Conservation (phyloP, 2,888 invertebrate genomes). For the Euproctis similis region DNA sequence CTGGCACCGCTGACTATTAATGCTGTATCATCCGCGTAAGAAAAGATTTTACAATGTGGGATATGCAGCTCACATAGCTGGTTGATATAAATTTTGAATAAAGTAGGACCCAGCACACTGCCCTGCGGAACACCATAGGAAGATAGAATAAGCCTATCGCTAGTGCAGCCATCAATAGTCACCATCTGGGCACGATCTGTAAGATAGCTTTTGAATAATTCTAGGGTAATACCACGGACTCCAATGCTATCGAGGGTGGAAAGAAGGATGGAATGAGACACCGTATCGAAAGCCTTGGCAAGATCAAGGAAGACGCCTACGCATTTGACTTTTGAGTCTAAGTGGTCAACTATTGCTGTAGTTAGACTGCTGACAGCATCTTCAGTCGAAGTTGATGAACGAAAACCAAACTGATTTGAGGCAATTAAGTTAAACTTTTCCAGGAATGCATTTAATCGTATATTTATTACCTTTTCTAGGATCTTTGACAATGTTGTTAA, state of each 20-base stretch:
- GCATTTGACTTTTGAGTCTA: neutral
- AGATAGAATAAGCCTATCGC: no score
- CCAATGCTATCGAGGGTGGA: no score
- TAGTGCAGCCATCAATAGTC: neutral
- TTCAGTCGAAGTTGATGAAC: neutral
- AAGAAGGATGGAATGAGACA: neutral
- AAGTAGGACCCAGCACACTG: no score
- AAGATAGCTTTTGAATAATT: constrained; percentile 3
- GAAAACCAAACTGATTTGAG: neutral
- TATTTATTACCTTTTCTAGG: neutral
- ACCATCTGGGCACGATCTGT: constrained; percentile 1
- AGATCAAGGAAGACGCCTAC: neutral
- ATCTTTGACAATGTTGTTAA: neutral
- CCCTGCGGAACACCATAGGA: no score
- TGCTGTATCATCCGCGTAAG: no score
- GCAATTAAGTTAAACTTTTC: neutral
- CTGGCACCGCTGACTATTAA: no score
- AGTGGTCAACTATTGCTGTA: neutral
- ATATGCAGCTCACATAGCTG: no score
- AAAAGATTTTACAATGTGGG: no score
- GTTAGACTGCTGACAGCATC: neutral
- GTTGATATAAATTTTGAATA: no score
- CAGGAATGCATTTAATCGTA: neutral
- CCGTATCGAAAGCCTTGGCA: neutral
- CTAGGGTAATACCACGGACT: neutral